Evolutionary conservation across 2,888 invertebrate species (phyloP).

Genomic region (Drosophila paucipuncta): DNA sequence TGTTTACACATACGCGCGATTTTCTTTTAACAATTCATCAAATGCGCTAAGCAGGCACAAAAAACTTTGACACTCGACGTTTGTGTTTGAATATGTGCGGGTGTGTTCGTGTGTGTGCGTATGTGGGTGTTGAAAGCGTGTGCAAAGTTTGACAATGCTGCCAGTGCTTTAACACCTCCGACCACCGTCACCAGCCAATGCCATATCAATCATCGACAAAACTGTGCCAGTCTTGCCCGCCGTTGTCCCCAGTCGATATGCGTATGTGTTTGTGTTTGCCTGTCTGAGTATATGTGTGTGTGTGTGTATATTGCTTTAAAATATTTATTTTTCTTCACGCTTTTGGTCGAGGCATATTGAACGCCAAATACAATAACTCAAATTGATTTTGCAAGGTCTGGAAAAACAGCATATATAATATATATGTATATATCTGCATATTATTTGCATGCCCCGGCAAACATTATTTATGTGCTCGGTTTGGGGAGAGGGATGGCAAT

Average conservation of each 20-base stretch:
- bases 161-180: slow-evolving; percentile 7
- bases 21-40: slow-evolving; percentile 82
- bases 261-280: slow-evolving; percentile 6
- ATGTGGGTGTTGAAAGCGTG: slow-evolving; percentile 17
- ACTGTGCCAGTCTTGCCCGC: slow-evolving; percentile 62
- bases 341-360: slow-evolving; percentile 44
- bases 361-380: slow-evolving; percentile 78
- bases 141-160: slow-evolving; percentile 60
- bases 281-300: not conserved
- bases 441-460: slow-evolving; percentile 66
- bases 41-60: slow-evolving; percentile 73
- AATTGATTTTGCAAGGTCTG: slow-evolving; percentile 72
- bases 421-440: not conserved
- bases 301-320: slow-evolving; percentile 65
- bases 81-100: slow-evolving; percentile 45
- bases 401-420: slow-evolving; percentile 4
- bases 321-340: slow-evolving; percentile 70
- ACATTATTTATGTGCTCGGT: slow-evolving; percentile 53
- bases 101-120: not conserved
- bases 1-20: slow-evolving; percentile 79
- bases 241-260: slow-evolving; percentile 13
- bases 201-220: slow-evolving; percentile 76
- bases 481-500: slow-evolving; percentile 28
- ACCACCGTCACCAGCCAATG: slow-evolving; percentile 30
- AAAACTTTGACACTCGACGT: slow-evolving; percentile 80